Base-by-base conservation (phyloP, 30 jellyfish, hydroid and myxozoan genomes). In the Hydractinia echinata region DNA sequence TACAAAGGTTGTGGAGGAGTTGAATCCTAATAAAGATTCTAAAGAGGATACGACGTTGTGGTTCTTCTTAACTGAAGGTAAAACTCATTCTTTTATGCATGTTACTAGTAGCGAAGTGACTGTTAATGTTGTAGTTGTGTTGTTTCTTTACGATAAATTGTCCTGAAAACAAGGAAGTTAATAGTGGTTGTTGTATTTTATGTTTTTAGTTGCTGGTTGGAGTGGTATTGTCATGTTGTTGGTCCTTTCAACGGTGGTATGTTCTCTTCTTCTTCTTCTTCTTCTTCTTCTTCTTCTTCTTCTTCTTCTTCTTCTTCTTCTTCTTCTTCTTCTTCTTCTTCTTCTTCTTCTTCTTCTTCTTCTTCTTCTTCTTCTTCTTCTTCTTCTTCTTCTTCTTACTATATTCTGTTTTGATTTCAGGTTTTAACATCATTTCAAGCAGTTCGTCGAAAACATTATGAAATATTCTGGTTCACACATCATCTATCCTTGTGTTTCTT, bases 401-500 rank as follows among this genome's bases (percentile, higher is more conserved):
- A 21, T 18, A 0, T 52, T 51, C 2, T 50, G 13, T 55, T 58
- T 55, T 79, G 15, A 5, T 0, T 8, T 15, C 3, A 76, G 84
- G 79, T 79, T 58, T 13, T 56, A 10, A n/a, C 87, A 39, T 82
- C 86, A 44, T 72, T 82, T 51, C 87, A 82, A 68, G 88, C 85
- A 14, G 82, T 61, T 15, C 82, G 97, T 62, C 70, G 91, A 69
- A 55, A 84, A 14, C 84, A 64, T n/a, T 90, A 73, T 76, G 97
- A 90, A 66, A 58, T 90, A 48, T 90, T 90, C 72, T 90, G 96
- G 96, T 90, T 73, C 48, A 72, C 97, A 53, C 97, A 90, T 79
- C 97, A 90, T 82, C 87, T 90, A 30, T 81, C 94, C 21, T 61
- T 90, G 4, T 53, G 51, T 19, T 90, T 90, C 83, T 83, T 76